These are phyloP conservation scores for Myrmecobius fasciatus DNA, from an alignment of 2,113 vertebrate species.

Conservation along the genomic window DNA sequence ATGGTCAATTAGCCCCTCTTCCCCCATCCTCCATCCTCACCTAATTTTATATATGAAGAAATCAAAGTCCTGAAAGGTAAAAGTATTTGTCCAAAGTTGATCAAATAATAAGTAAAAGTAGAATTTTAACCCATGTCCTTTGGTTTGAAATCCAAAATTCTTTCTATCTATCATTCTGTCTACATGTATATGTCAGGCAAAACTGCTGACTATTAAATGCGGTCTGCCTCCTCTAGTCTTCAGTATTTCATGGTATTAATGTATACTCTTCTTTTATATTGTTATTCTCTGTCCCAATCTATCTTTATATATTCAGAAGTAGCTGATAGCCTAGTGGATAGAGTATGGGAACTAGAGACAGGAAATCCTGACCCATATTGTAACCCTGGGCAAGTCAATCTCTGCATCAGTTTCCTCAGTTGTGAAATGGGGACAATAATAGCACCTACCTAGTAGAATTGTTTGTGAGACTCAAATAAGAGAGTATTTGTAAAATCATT, in stretches of 20 bases:
- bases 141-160: background rate
- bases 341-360: background rate
- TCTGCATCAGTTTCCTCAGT: background rate
- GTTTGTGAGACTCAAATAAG: background rate
- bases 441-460: background rate
- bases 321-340: background rate
- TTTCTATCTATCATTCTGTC: background rate
- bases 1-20: background rate
- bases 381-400: background rate
- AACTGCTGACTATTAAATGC: background rate
- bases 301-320: background rate
- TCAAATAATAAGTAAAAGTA: background rate
- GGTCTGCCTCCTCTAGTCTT: background rate
- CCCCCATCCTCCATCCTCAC: background rate
- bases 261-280: background rate
- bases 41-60: background rate
- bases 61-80: background rate
- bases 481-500: background rate
- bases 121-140: background rate
- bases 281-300: background rate
- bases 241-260: background rate
- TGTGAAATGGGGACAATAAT: background rate
- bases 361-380: background rate
- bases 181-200: background rate
- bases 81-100: background rate